Percentiles rank a stretch among this genome's conserved stretches.
Conservation (phyloP, 1,140 invertebrate species). For the Drosophila mojavensis region DNA sequence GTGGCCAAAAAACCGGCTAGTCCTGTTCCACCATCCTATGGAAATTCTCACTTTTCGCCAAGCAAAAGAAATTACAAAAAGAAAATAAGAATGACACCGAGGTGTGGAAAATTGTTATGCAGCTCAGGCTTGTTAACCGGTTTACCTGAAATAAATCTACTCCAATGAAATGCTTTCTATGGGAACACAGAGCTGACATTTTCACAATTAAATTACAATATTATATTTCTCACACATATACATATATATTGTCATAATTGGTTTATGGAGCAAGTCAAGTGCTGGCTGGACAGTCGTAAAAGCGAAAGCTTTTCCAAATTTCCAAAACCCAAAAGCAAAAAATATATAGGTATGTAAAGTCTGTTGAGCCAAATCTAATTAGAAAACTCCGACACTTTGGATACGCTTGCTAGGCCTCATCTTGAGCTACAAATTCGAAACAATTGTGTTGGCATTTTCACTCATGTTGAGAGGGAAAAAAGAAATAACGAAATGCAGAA, state of each 20-base stretch:
- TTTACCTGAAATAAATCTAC: conserved; percentile 41
- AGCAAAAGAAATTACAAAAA: conserved; percentile 36
- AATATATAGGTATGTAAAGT: neutral
- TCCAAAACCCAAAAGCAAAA: neutral
- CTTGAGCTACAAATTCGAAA: conserved; percentile 32
- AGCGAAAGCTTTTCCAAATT: conserved; percentile 57
- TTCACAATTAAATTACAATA: neutral
- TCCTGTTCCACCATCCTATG: conserved; percentile 58
- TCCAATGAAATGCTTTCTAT: conserved; percentile 14
- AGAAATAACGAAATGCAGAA: conserved; percentile 32
- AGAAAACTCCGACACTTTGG: conserved; percentile 63
- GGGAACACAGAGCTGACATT: neutral
- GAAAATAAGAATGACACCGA: conserved; percentile 22
- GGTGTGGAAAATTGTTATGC: conserved; percentile 36
- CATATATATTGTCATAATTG: conserved; percentile 39
- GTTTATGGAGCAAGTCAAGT: conserved; percentile 42
- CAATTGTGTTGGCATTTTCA: conserved; percentile 60
- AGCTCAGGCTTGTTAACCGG: conserved; percentile 47
- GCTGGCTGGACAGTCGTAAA: conserved; percentile 39
- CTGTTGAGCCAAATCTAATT: conserved; percentile 48
- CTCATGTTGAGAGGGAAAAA: conserved; percentile 39
- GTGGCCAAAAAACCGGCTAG: conserved; percentile 60
- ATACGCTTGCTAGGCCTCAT: conserved; percentile 44
- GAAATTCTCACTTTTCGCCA: conserved; percentile 77
- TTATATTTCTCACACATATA: conserved; percentile 16